phyloP scores from a whole-genome alignment of 1,140 invertebrate species.

The Scaptomyza graminum region DNA sequence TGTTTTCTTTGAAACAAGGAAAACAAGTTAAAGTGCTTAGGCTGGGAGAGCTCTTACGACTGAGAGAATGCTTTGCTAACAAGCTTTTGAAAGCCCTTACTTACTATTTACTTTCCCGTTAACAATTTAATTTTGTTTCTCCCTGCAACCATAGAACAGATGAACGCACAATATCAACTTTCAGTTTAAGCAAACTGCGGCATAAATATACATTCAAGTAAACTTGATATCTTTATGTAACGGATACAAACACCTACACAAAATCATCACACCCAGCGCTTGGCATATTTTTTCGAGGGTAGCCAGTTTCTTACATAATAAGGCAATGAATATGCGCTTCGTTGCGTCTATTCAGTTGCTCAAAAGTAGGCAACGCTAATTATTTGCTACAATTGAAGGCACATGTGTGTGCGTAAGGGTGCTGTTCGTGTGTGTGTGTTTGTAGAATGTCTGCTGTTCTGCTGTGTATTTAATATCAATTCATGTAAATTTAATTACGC shows the following conservation, averaged over 20 bases:
- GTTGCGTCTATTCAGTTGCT: background rate
- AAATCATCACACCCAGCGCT: background rate
- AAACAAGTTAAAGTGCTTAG: conserved; percentile 20
- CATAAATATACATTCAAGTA: no score
- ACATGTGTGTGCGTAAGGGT: conserved; percentile 5
- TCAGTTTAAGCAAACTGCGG: no score
- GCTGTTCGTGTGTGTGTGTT: background rate
- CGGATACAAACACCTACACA: no score
- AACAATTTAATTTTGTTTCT: no score
- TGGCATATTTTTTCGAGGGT: background rate
- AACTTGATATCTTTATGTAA: no score
- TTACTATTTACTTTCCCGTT: no score
- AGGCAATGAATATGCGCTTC: conserved; percentile 32
- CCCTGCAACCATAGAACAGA: no score
- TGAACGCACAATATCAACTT: no score
- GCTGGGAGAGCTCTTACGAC: background rate
- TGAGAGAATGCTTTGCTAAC: background rate
- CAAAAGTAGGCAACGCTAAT: conserved; percentile 65
- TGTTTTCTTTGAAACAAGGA: background rate
- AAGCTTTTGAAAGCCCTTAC: background rate
- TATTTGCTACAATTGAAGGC: conserved; percentile 43
- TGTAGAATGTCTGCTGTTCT: conserved; percentile 20
- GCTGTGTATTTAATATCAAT: conserved; percentile 73
- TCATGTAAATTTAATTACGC: conserved; percentile 82
- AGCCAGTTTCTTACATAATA: background rate